Evolutionary conservation across 2,888 invertebrate species (phyloP).

Genomic region (Conomelus anceps): DNA sequence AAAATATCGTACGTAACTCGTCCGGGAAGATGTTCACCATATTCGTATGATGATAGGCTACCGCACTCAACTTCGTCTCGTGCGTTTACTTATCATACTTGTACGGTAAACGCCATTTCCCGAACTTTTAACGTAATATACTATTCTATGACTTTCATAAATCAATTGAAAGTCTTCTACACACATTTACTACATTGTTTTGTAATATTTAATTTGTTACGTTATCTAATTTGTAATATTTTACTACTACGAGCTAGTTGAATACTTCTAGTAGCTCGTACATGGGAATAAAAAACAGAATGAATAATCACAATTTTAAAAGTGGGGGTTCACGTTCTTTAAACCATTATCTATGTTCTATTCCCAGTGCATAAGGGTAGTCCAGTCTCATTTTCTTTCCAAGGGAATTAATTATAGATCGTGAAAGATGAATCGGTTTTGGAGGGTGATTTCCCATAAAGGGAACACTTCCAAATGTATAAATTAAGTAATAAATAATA

Average conservation of each 20-base stretch:
- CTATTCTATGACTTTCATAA: too few species aligned
- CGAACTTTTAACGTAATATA: too few species aligned
- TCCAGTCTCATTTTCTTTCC: background rate
- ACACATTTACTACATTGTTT: too few species aligned
- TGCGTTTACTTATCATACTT: too few species aligned
- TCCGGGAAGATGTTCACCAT: too few species aligned
- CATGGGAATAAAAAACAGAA: background rate
- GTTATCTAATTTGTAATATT: too few species aligned
- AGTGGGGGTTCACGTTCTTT: background rate
- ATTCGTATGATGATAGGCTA: too few species aligned
- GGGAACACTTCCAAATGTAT: background rate
- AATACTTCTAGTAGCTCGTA: background rate
- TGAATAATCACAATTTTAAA: background rate
- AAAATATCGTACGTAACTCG: too few species aligned
- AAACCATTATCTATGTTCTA: background rate
- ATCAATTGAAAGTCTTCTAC: too few species aligned
- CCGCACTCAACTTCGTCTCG: too few species aligned
- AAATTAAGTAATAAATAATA: background rate
- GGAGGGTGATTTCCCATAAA: background rate
- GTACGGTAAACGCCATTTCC: too few species aligned
- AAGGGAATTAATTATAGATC: background rate
- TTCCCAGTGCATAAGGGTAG: background rate
- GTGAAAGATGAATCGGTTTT: background rate
- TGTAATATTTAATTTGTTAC: too few species aligned
- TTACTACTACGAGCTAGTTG: background rate